Base-by-base conservation (phyloP, 1,140 invertebrate species). In the Polypedilum vanderplanki region DNA sequence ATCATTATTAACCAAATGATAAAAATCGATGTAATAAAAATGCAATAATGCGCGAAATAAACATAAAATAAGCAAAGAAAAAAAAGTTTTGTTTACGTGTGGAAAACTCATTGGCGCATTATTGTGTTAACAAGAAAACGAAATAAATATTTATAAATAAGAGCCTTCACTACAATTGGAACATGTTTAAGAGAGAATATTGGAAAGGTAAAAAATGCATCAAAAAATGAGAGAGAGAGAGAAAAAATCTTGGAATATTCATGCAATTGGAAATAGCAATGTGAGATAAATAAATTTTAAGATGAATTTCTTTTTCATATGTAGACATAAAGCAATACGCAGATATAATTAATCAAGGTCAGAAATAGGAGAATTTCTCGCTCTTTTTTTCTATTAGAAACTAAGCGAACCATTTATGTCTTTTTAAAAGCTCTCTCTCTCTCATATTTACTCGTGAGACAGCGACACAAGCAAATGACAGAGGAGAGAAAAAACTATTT, bases 271-370 rank as follows among this genome's bases (percentile, higher is more conserved):
- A n/a, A n/a, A n/a, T n/a, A n/a, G n/a, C n/a, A 57, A 57, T 33
- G 24, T 33, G 24, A 33, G 24, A 33, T 33, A 33, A 33, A n/a
- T n/a, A 33, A 33, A 33, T 33, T 33, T 33, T 33, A 33, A 57
- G 46, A 57, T 15, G n/a, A 57, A 15, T 57, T 57, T 57, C 46
- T 12, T 15, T 57, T 1, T 3, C 46, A n/a, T n/a, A n/a, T n/a
- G n/a, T 15, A 57, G 46, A 57, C 10, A 57, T 15, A 57, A 57
- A 57, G 8, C 10, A 8, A 57, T 57, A 33, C 24, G 24, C 24
- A 33, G 24, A 33, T 33, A 33, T 33, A 70, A 18, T 70, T 70
- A 70, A 70, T 70, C 65, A 70, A 70, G 65, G 65, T 70, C 65
- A 70, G 17, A 57, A 57, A 57, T 57, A 57, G 46, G 46, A 57